Evolutionary conservation across 30 jellyfish, hydroid and myxozoan genomes (phyloP).

Genomic region (Hydractinia echinata): DNA sequence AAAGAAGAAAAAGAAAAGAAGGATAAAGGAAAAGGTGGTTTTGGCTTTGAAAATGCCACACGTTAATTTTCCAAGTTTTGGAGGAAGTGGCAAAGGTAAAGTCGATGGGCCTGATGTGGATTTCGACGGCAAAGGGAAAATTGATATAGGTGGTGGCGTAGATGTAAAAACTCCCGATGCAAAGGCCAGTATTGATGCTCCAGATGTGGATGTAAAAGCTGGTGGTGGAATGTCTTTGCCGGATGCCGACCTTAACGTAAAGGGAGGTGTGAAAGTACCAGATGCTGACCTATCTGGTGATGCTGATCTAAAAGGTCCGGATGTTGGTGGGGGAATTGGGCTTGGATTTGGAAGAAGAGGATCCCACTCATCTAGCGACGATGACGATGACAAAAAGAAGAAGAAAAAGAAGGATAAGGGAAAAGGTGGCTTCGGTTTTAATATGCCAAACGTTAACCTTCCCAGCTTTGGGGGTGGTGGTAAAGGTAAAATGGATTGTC

Average conservation of each 20-base stretch:
- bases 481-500: not conserved
- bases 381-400: slow-evolving; percentile 31
- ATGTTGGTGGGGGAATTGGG: slow-evolving; percentile 20
- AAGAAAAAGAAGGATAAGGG: not conserved
- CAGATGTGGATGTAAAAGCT: slow-evolving; percentile 14
- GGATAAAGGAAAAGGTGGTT: slow-evolving; percentile 17
- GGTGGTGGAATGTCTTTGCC: slow-evolving; percentile 17
- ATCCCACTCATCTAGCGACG: not conserved
- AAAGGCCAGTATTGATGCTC: slow-evolving; percentile 12
- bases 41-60: slow-evolving; percentile 26
- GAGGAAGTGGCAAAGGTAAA: slow-evolving; percentile 38
- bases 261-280: slow-evolving; percentile 13
- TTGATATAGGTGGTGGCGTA: slow-evolving; percentile 13
- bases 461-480: slow-evolving; percentile 41
- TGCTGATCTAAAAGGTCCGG: slow-evolving; percentile 19
- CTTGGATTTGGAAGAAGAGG: slow-evolving; percentile 19
- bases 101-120: slow-evolving; percentile 39
- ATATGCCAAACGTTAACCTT: slow-evolving; percentile 16
- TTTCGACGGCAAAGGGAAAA: not conserved
- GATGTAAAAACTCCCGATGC: slow-evolving; percentile 13
- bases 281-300: slow-evolving; percentile 25
- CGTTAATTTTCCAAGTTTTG: slow-evolving; percentile 20
- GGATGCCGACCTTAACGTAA: slow-evolving; percentile 10
- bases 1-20: slow-evolving; percentile 3
- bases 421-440: slow-evolving; percentile 32